Conservation (phyloP, 2,888 invertebrate genomes). For the Cerastis leucographa region DNA sequence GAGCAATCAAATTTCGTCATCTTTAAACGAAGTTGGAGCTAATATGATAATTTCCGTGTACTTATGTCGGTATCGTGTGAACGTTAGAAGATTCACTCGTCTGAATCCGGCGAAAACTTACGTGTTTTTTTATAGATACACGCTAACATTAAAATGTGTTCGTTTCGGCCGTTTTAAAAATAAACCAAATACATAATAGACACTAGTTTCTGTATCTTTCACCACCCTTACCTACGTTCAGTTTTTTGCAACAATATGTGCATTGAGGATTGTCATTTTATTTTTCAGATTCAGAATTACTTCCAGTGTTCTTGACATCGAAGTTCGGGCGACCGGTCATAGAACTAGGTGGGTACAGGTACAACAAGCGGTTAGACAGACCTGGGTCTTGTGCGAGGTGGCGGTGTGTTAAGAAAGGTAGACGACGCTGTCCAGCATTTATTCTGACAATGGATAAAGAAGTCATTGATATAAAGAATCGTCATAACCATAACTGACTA, state of each 20-base stretch:
- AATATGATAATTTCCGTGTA: no score
- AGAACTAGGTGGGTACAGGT: not conserved
- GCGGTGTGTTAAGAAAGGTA: not conserved
- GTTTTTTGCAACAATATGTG: not conserved
- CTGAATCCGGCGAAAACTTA: no score
- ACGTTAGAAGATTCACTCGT: no score
- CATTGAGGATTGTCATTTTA: not conserved
- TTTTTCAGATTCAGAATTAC: not conserved
- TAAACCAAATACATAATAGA: no score
- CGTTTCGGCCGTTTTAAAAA: not conserved
- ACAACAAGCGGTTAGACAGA: no score
- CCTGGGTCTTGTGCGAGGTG: not conserved
- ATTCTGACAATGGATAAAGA: not conserved
- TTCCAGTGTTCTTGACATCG: not conserved
- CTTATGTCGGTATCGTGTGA: no score
- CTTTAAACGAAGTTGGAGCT: no score
- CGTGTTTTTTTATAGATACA: no score
- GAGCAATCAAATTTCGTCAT: no score
- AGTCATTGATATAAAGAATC: not conserved
- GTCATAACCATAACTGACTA: not conserved
- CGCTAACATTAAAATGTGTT: no score
- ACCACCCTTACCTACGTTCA: no score
- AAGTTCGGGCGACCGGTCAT: not conserved
- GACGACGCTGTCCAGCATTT: not conserved
- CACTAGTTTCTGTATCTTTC: not conserved